Base-by-base conservation (phyloP, 2,113 vertebrate genomes). In the Daboia siamensis region DNA sequence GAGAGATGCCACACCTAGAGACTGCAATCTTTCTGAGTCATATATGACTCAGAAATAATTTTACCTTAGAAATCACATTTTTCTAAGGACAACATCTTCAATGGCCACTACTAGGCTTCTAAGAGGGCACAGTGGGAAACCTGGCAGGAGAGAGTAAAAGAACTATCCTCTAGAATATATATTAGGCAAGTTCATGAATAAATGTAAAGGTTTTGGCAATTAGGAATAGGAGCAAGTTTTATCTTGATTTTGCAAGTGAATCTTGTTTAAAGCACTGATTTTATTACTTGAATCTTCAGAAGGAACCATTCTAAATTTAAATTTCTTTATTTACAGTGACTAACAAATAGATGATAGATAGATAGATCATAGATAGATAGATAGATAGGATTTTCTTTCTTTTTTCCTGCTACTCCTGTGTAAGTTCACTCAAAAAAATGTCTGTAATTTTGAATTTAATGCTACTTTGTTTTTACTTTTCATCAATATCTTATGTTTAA, bases 391-490 rank as follows among this genome's bases (percentile, higher is more conserved):
- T 39, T 80, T 80, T 39, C 15, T 80, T 64, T 64, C 24, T n/a
- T 74, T 74, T 33, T 17, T 15, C 15, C 15, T 44, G 33, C 9
- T 64, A 13, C 6, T 87, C 29, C 8, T 90, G 54, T 52, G 5
- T 87, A 51, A 69, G 86, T 44, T 74, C 5, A 44, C 33, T 29
- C 26, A 44, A 56, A 55, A 55, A 64, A 69, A 95, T 39, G 93
- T 61, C 55, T 20, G 24, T 94, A 91, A 91, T 87, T 92, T 91
- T 88, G 95, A 95, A 91, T 94, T 91, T 74, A 93, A 6, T 93
- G 7, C 7, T 91, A 24, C 20, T 61, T 92, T 86, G 55, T 7
- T 86, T 48, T 56, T 33, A 8, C 6, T 91, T n/a, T 96, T 90
- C 95, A 87, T 94, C 59, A 93, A 91, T 87, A 15, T 85, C 1